Conservation (phyloP, 1,140 invertebrate species). For the Argopecten irradians region DNA sequence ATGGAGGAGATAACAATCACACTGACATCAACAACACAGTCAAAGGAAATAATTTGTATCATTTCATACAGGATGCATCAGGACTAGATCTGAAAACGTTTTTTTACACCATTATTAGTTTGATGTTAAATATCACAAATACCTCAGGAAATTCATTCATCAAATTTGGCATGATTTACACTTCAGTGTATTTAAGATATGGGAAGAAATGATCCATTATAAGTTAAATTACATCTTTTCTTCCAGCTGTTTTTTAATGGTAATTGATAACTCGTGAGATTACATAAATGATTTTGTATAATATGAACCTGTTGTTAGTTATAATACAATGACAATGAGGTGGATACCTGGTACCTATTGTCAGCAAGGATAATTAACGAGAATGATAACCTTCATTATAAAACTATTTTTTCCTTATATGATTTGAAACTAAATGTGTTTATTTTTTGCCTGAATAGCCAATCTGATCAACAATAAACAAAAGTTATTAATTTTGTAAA, state of each 20-base stretch:
- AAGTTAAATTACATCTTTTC: background rate
- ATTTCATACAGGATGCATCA: background rate
- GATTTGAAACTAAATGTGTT: too few relatives aligned
- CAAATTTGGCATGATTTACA: background rate
- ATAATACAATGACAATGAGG: too few relatives aligned
- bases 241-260: background rate
- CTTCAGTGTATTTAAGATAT: background rate
- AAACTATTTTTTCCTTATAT: too few relatives aligned
- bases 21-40: background rate
- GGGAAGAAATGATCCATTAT: background rate
- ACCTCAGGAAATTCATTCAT: background rate
- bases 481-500: background rate
- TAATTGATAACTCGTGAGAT: background rate
- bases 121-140: background rate
- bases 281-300: background rate
- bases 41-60: background rate
- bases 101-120: background rate
- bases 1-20: background rate
- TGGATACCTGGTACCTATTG: too few relatives aligned
- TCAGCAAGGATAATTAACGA: too few relatives aligned
- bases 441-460: too few relatives aligned
- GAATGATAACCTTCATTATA: too few relatives aligned
- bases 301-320: background rate
- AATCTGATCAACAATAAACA: background rate
- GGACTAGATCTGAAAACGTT: background rate